Percentiles rank a stretch among this genome's conserved stretches.
These are phyloP conservation scores for Dryadula phaetusa DNA, from an alignment of 2,888 invertebrate species.

Conservation along the genomic window DNA sequence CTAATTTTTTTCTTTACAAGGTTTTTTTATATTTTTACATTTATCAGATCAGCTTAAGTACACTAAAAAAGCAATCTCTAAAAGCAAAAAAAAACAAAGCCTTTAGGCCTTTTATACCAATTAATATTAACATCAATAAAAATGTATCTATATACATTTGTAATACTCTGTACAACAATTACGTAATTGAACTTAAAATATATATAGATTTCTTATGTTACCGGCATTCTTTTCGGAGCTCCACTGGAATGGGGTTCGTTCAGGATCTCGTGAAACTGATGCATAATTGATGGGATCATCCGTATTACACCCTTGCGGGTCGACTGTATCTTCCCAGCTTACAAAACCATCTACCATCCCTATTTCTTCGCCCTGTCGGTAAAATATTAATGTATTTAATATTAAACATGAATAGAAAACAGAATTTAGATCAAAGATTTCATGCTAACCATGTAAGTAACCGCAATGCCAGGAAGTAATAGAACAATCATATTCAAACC, in stretches of 20 bases:
- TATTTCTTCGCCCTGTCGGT: constrained; percentile 88
- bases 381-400: constrained; percentile 12
- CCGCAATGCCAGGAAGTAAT: constrained; percentile 92
- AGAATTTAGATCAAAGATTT: constrained; percentile 38
- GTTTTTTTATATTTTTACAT: too few species aligned
- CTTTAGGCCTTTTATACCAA: too few species aligned
- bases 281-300: constrained; percentile 84
- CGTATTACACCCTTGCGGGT: constrained; percentile 84
- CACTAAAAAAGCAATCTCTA: too few species aligned
- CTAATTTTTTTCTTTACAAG: too few species aligned
- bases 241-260: constrained; percentile 94
- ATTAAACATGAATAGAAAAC: not conserved
- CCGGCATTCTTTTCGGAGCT: constrained; percentile 85
- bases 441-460: constrained; percentile 89
- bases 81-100: too few species aligned
- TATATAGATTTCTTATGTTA: constrained; percentile 46
- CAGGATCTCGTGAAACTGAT: constrained; percentile 87
- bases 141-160: too few species aligned
- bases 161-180: too few species aligned
- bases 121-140: too few species aligned
- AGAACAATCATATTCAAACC: constrained; percentile 93
- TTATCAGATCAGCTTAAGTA: too few species aligned
- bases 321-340: constrained; percentile 85
- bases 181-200: too few species aligned
- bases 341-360: constrained; percentile 87